phyloP scores from a whole-genome alignment of 2,113 vertebrate species.

The Rattus rattus region DNA sequence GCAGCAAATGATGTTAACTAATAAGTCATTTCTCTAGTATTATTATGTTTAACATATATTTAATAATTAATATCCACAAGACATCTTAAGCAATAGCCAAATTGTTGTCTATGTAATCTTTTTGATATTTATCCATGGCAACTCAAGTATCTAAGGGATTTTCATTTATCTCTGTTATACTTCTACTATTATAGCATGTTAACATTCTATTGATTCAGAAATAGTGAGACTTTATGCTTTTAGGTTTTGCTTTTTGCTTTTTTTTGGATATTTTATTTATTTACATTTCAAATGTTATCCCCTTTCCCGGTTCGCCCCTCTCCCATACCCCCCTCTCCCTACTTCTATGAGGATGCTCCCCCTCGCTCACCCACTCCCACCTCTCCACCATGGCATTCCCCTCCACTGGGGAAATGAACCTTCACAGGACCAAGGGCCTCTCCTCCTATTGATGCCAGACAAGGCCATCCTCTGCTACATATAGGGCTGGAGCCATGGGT shows the following conservation, averaged over 20 bases:
- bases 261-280: too few species aligned
- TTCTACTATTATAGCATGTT: not conserved
- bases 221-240: not conserved
- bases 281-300: too few species aligned
- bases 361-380: too few species aligned
- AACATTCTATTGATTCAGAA: slow-evolving; percentile 21
- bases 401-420: too few species aligned
- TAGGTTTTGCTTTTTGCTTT: not conserved
- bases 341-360: too few species aligned
- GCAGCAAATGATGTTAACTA: not conserved
- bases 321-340: too few species aligned
- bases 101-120: not conserved
- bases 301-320: too few species aligned
- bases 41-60: not conserved
- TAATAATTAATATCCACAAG: not conserved
- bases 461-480: too few species aligned
- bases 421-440: too few species aligned
- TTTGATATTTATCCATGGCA: not conserved
- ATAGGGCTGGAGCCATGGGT: too few species aligned
- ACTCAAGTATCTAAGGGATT: not conserved
- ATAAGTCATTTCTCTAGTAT: not conserved
- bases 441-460: too few species aligned
- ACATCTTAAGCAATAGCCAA: not conserved
- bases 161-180: not conserved
- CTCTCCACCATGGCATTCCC: too few species aligned